Base-by-base conservation (phyloP, 2,888 invertebrate genomes). In the Lordiphosa fenestrarum region DNA sequence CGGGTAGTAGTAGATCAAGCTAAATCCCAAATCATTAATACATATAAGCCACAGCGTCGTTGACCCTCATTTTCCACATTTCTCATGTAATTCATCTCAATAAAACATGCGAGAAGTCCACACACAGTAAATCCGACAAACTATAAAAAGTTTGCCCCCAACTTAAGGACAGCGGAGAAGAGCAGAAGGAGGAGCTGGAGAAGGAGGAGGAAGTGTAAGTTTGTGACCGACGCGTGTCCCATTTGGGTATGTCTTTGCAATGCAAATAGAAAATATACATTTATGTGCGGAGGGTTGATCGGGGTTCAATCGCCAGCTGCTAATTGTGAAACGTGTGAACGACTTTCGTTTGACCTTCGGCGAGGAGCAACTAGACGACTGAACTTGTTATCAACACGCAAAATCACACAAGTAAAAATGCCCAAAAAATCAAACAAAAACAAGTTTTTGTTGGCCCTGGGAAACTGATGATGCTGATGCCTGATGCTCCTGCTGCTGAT, bases 251-350 rank as follows among this genome's bases (percentile, higher is more conserved):
- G 58, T 47, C 33, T 47, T n/a, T 41, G n/a, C 23, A 47, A 47
- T 35, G 47, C 33, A 47, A 63, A 65, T 63, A 38, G 25, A 30
- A 19, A 35, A 37, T 35, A 23, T 15, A 44, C 10, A 40, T 25
- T 40, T 30, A 41, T 36, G 12, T 48, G 1, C 7, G 7, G 7
- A 30, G 40, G 48, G 36, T 47, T 61, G 19, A 15, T 41, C 54
- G 61, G 54, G 65, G 53, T 52, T 73, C 61, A 70, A 59, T 30
- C 55, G 65, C 61, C 82, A 80, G 80, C 80, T 80, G 80, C 83
- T 84, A 84, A 78, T 82, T 78, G 76, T 69, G 62, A 74, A 72
- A 78, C 80, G 80, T 84, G 80, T 78, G 80, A 80, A 84, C 73
- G 68, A 74, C 78, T 63, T 74, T 73, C 36, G 69, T 49, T 62